Conservation (phyloP, 2,113 vertebrate species). For the Heterochromis multidens region DNA sequence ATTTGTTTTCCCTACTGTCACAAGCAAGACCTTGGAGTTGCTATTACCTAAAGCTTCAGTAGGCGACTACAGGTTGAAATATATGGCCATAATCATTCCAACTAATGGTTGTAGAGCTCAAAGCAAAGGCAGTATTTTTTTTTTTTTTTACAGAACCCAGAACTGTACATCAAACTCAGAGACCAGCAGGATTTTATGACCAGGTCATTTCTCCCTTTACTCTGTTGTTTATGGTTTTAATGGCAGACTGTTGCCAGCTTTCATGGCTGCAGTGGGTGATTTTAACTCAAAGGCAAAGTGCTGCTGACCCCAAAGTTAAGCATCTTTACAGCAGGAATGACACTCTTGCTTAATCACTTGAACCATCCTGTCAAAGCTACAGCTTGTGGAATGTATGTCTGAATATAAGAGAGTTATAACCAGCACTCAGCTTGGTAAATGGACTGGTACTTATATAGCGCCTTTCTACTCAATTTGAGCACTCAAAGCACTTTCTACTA, state of each 20-base stretch:
- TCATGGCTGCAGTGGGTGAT: constrained; percentile 48
- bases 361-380: background rate
- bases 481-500: background rate
- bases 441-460: background rate
- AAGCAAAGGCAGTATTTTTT: constrained; percentile 57
- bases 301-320: constrained; percentile 27
- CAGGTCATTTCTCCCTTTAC: constrained; percentile 48
- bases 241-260: constrained; percentile 57
- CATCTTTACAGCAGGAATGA: constrained; percentile 28
- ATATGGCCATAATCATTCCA: constrained; percentile 70
- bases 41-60: constrained; percentile 65
- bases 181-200: constrained; percentile 54
- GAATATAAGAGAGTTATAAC: background rate
- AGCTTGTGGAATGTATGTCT: background rate
- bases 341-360: constrained; percentile 27
- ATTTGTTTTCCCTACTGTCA: constrained; percentile 62
- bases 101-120: constrained; percentile 62
- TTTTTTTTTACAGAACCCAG: constrained; percentile 48
- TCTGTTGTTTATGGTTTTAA: constrained; percentile 67
- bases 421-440: background rate
- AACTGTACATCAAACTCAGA: constrained; percentile 69
- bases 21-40: constrained; percentile 45
- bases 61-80: constrained; percentile 63
- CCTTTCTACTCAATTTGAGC: background rate
- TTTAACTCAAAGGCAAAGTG: constrained; percentile 60